Percentiles rank a stretch among this genome's conserved stretches.
phyloP scores from a whole-genome alignment of 1,140 invertebrate species.

The Arion vulgaris region DNA sequence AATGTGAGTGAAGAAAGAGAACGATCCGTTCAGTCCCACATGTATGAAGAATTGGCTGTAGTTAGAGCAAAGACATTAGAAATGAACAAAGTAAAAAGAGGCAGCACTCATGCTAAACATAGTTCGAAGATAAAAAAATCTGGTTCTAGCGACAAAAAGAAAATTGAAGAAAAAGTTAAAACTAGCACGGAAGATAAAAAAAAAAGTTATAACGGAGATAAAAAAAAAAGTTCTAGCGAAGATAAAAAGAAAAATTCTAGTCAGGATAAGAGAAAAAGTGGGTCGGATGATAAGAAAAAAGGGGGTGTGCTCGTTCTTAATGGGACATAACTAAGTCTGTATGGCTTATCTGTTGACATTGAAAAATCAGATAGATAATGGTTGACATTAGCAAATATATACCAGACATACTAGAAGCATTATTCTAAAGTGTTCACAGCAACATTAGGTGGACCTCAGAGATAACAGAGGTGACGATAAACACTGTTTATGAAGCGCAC shows the following conservation, averaged over 20 bases:
- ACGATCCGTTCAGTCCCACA: conserved; percentile 50
- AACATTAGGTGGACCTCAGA: no score
- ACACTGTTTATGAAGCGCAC: no score
- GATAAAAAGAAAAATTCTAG: conserved; percentile 6
- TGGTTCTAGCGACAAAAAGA: conserved; percentile 19
- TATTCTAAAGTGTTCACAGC: no score
- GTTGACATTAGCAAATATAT: no score
- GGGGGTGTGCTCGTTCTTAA: not conserved
- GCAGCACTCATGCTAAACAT: not conserved
- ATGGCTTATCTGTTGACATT: no score
- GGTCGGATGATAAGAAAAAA: conserved; percentile 23
- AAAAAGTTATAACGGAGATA: not conserved
- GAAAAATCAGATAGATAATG: no score
- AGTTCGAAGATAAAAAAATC: not conserved
- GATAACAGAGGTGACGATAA: no score
- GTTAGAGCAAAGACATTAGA: conserved; percentile 35
- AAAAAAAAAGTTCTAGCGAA: not conserved
- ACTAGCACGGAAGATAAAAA: not conserved
- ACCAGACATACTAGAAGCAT: no score
- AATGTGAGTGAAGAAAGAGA: conserved; percentile 38
- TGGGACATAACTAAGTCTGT: not conserved
- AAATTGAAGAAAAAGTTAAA: conserved; percentile 6
- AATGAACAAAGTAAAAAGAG: conserved; percentile 17
- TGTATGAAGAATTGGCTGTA: conserved; percentile 59
- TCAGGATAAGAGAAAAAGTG: conserved; percentile 15